Evolutionary conservation across 2,113 vertebrate genomes (phyloP), one percentile per base, ranked within the genome.

Genomic region (Muntiacus muntjak): DNA sequence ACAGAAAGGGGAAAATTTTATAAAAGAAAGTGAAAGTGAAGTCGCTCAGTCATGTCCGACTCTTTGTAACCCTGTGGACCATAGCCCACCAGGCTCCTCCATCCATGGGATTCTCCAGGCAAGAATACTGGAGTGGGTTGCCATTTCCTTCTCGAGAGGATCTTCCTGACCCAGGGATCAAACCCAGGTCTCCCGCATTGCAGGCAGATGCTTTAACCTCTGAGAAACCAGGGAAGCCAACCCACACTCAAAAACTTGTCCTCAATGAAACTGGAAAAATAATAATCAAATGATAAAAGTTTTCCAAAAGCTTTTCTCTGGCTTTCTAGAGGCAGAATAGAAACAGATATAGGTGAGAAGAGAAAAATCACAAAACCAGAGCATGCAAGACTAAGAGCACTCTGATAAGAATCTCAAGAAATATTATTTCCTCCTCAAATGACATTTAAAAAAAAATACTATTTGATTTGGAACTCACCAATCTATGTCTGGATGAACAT

Each of bases 391-490:
- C 57, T 96, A 36, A 54, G 0, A 7, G 83, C 94, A 81, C 0
- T 2, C n/a, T 23, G 3, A 26, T 30, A 33, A n/a, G 26, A 97
- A 94, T 1, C 1, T 60, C 84, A 3, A 26, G 28, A 98, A 88
- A 95, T 12, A 36, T 5, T 50, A 71, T 47, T 74, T 17, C 76
- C 64, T 94, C 17, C 3, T 82, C 86, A 86, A 23, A 4, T 11
- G 8, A 40, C 3, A 1, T 8, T 64, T 94, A 12, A 23, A 30
- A 55, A 81, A 54, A 58, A 92, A 95, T 52, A 76, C 83, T 85
- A 47, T 91, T 85, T n/a, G 43, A 86, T 97, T 98, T 98, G 87
- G 96, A 96, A 71, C 5, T 97, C 88, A 33, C 87, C 91, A 76
- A 71, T 60, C 12, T 15, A 40, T 94, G 83, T 87, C 96, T 57